Evolutionary conservation across 2,888 invertebrate genomes (phyloP).

Genomic region (Meganola albula): DNA sequence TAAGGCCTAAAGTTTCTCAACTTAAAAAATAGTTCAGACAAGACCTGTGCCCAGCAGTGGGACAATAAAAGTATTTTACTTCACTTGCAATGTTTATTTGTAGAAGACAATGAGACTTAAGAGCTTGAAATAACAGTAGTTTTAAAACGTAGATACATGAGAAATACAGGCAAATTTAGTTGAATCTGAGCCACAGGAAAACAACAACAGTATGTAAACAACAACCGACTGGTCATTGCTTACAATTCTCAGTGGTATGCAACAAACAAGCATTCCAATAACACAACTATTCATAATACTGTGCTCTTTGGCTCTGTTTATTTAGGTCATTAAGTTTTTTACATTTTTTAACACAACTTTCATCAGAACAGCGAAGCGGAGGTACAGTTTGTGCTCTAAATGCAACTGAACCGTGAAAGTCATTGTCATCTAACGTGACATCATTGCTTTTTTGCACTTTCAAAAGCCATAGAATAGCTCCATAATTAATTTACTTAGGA

Average conservation of each 20-base stretch:
- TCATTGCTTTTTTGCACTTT: slow-evolving; percentile 70
- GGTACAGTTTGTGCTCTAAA: slow-evolving; percentile 71
- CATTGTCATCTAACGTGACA: slow-evolving; percentile 70
- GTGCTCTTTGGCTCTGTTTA: slow-evolving; percentile 24
- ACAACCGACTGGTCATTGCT: too few relatives aligned
- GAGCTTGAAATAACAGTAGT: too few relatives aligned
- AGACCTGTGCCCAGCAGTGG: too few relatives aligned
- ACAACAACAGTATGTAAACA: too few relatives aligned
- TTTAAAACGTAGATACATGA: too few relatives aligned
- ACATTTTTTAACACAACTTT: slow-evolving; percentile 62
- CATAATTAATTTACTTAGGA: slow-evolving; percentile 9
- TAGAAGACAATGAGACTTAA: too few relatives aligned
- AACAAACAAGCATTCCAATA: slow-evolving; percentile 25
- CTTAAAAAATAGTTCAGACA: too few relatives aligned
- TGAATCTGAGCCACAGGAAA: too few relatives aligned
- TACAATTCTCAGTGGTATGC: slow-evolving; percentile 30
- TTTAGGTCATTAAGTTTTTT: slow-evolving; percentile 49
- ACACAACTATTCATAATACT: slow-evolving; percentile 8
- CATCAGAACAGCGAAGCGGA: slow-evolving; percentile 56
- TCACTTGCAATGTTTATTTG: too few relatives aligned
- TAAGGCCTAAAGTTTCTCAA: too few relatives aligned
- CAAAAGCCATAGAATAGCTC: slow-evolving; percentile 39
- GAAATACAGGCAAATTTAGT: too few relatives aligned
- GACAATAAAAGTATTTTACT: too few relatives aligned
- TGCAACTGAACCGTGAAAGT: slow-evolving; percentile 76